These are phyloP conservation scores for Australoheros scitulus DNA, from an alignment of 2,113 vertebrate species.

Conservation along the genomic window DNA sequence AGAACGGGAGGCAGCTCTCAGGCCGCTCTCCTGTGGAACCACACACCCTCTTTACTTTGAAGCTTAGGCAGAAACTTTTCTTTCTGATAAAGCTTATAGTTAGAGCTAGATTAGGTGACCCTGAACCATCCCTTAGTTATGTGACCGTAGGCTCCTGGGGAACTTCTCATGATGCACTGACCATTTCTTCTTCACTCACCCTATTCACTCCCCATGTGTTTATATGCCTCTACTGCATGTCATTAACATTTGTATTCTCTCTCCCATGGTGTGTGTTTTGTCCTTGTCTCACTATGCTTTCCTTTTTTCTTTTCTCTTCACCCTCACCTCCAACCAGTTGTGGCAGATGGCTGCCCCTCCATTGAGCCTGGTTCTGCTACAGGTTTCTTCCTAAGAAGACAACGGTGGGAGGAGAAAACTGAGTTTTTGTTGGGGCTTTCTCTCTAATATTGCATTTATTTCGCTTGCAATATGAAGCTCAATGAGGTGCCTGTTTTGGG, in stretches of 20 bases:
- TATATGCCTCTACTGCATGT: constrained; percentile 1
- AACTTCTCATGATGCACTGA: neutral
- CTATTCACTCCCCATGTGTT: neutral
- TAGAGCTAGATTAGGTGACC: neutral
- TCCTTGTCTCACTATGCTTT: constrained; percentile 1
- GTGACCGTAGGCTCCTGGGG: neutral
- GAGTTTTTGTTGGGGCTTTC: neutral
- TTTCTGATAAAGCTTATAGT: constrained; percentile 1
- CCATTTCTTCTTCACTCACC: neutral
- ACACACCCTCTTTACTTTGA: neutral
- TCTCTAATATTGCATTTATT: neutral
- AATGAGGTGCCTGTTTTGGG: neutral
- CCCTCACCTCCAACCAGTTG: neutral
- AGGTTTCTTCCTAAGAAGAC: constrained; percentile 1
- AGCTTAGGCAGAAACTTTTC: neutral
- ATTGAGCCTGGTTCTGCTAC: neutral
- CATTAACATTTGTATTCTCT: constrained; percentile 9
- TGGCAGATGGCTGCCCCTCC: neutral
- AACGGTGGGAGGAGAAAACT: neutral
- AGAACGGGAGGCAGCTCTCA: neutral
- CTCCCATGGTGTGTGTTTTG: constrained; percentile 1
- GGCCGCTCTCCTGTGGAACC: neutral
- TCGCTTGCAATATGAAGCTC: neutral
- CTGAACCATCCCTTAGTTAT: neutral
- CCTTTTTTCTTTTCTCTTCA: constrained; percentile 4